Evolutionary conservation across 2,888 invertebrate genomes (phyloP).

Genomic region (Pyrrhia umbra): DNA sequence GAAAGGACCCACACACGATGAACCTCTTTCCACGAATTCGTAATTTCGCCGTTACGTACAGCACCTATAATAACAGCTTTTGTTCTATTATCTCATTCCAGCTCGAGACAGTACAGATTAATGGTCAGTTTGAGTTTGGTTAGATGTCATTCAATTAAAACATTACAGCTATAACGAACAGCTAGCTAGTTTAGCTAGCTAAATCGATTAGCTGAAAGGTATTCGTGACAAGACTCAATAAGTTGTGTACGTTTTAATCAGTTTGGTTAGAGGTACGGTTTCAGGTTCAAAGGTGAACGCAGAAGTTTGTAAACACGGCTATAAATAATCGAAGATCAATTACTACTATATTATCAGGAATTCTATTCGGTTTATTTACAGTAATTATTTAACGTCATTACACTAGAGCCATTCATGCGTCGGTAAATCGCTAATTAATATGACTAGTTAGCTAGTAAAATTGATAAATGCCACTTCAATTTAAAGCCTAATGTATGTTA

Average conservation of each 20-base stretch:
- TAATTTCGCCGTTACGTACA: constrained; percentile 24
- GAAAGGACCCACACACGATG: constrained; percentile 40
- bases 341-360: constrained; percentile 1
- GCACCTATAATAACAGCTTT: constrained; percentile 1
- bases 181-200: constrained; percentile 7
- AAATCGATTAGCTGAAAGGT: constrained; percentile 24
- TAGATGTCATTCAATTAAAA: constrained; percentile 11
- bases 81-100: constrained; percentile 14
- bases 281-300: constrained; percentile 47
- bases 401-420: constrained; percentile 27
- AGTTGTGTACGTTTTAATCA: constrained; percentile 41
- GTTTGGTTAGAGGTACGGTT: constrained; percentile 22
- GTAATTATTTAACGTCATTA: constrained; percentile 26
- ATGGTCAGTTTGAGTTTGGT: constrained; percentile 6
- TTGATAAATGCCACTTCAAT: too few relatives aligned
- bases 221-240: constrained; percentile 40
- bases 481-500: too few relatives aligned
- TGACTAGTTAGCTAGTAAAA: neutral
- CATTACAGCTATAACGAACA: constrained; percentile 10
- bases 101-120: constrained; percentile 11
- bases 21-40: constrained; percentile 33
- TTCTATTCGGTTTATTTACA: constrained; percentile 42
- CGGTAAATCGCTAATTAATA: constrained; percentile 6
- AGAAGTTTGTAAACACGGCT: constrained; percentile 51
- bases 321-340: constrained; percentile 35